phyloP scores from a whole-genome alignment of 2,888 invertebrate species.

The Amphipyra berbera region DNA sequence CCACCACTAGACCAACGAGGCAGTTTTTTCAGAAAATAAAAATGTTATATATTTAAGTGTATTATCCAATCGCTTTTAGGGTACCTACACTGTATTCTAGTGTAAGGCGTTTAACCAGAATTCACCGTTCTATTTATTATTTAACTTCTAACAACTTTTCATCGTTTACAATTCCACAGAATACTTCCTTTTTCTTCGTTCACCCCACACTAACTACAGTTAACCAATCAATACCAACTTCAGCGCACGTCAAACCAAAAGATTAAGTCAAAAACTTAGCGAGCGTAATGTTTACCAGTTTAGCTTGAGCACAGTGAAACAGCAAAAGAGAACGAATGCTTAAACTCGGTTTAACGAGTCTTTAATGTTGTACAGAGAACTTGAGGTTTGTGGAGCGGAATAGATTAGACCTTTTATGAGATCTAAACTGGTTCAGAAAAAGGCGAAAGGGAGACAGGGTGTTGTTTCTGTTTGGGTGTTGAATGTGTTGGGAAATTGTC shows the following conservation, averaged over 20 bases:
- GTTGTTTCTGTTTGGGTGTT: conserved; percentile 20
- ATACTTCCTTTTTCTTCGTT: not conserved
- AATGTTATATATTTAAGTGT: too few species aligned
- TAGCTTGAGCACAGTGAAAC: conserved; percentile 51
- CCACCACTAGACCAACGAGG: too few species aligned
- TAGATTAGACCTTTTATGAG: conserved; percentile 61
- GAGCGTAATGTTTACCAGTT: conserved; percentile 48
- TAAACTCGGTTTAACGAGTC: conserved; percentile 69
- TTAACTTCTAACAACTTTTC: too few species aligned
- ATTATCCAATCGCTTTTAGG: too few species aligned
- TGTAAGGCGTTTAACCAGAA: too few species aligned
- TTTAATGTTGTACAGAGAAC: conserved; percentile 66
- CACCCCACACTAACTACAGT: conserved; percentile 17
- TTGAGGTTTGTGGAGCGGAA: conserved; percentile 58
- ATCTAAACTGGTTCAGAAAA: conserved; percentile 47
- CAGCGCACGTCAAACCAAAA: conserved; percentile 40
- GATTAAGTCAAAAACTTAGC: conserved; percentile 53
- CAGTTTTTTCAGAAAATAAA: too few species aligned
- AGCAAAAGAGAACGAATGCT: conserved; percentile 63
- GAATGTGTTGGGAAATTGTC: conserved; percentile 20
- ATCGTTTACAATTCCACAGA: too few species aligned
- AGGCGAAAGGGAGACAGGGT: conserved; percentile 30
- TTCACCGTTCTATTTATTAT: too few species aligned
- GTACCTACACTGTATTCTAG: too few species aligned
- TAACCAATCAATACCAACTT: conserved; percentile 38